phyloP scores from a whole-genome alignment of 2,113 vertebrate genomes.

The Pseudonaja textilis region DNA sequence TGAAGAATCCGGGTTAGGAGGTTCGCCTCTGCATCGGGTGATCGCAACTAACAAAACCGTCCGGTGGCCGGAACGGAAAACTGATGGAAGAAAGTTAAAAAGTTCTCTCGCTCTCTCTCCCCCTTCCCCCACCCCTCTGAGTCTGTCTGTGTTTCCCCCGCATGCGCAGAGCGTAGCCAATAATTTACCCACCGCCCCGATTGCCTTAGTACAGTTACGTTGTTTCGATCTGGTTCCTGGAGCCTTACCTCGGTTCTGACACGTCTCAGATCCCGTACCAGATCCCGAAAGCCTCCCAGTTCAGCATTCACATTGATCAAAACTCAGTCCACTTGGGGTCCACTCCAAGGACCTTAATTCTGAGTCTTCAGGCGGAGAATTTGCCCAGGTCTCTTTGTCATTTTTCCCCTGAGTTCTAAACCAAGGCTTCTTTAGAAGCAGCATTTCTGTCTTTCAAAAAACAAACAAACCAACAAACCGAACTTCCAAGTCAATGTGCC shows the following conservation, averaged over 20 bases:
- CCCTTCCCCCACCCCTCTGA: rapidly evolving
- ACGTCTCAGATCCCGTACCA: not conserved
- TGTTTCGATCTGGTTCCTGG: not conserved
- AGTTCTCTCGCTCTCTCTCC: rapidly evolving
- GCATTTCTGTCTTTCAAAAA: not conserved
- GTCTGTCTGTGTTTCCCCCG: not conserved
- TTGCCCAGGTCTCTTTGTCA: not conserved
- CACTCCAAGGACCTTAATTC: not conserved
- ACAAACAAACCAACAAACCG: not conserved
- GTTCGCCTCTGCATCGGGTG: not conserved
- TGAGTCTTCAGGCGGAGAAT: not conserved
- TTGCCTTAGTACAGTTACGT: not conserved
- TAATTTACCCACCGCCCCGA: not conserved
- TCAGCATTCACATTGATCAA: not conserved
- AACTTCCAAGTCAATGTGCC: not conserved
- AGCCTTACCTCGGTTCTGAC: not conserved
- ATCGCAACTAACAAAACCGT: not conserved
- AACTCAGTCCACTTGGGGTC: not conserved
- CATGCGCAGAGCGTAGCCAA: not conserved
- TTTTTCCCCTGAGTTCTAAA: not conserved
- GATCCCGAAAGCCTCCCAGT: not conserved
- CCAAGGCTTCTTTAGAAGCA: not conserved
- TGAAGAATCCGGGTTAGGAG: too few species aligned
- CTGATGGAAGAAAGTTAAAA: not conserved
- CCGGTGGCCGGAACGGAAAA: not conserved